Evolutionary conservation across 2,113 vertebrate species (phyloP).

Genomic region (Lathamus discolor): DNA sequence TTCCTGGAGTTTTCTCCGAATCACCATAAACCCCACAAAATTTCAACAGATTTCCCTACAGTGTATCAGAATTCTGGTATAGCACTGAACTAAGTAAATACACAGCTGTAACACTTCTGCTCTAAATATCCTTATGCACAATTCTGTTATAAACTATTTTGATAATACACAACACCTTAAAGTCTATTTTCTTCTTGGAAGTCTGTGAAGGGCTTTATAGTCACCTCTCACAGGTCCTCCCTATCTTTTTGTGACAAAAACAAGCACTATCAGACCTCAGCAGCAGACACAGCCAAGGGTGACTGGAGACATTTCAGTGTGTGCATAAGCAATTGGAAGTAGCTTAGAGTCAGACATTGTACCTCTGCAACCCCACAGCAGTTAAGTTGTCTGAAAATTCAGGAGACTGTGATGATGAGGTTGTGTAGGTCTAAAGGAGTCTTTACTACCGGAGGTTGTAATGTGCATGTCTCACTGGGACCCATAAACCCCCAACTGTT

Average conservation of each 20-base stretch:
- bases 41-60: not conserved
- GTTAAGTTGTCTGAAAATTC: not conserved
- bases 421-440: not conserved
- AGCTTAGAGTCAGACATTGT: not conserved
- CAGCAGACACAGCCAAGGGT: not conserved
- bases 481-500: not conserved
- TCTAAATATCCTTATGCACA: not conserved
- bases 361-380: not conserved
- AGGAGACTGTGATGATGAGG: not conserved
- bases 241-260: not conserved
- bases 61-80: not conserved
- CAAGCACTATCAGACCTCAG: not conserved
- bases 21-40: not conserved
- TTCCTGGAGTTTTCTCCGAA: too few relatives aligned
- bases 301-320: not conserved
- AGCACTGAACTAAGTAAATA: not conserved
- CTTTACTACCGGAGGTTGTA: not conserved
- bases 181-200: not conserved
- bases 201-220: not conserved
- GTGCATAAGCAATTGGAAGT: not conserved
- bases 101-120: not conserved
- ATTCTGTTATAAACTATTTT: not conserved
- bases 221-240: not conserved
- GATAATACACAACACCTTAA: not conserved
- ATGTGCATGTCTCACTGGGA: not conserved